Percentiles rank a stretch among this genome's conserved stretches.
Conservation (phyloP, 2,797 vertebrate genomes). For the Lemur catta region DNA sequence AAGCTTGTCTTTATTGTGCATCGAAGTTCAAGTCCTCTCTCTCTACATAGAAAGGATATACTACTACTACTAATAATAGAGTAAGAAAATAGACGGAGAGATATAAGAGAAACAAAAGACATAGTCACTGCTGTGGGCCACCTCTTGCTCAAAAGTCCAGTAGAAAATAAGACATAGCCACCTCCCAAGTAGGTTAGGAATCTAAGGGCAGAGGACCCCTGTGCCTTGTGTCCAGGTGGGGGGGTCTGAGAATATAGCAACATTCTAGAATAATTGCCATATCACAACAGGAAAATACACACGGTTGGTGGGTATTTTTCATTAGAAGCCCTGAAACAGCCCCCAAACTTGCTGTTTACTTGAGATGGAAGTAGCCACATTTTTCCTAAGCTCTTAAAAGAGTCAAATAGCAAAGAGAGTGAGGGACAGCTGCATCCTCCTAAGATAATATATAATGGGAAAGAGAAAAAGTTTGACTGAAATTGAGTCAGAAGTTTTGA, state of each 20-base stretch:
- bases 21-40: background rate
- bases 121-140: background rate
- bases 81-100: background rate
- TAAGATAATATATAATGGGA: background rate
- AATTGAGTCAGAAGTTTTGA: background rate
- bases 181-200: background rate
- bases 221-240: background rate
- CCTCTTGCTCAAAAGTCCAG: background rate
- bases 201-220: background rate
- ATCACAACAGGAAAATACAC: background rate
- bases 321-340: background rate
- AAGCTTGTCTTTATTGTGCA: background rate
- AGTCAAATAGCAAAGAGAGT: background rate
- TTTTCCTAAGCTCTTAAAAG: background rate
- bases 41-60: background rate
- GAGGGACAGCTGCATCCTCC: background rate
- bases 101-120: background rate
- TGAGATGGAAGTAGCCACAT: background rate
- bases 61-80: background rate
- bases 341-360: background rate
- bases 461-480: background rate
- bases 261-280: background rate
- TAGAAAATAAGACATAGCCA: background rate
- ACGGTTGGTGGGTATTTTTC: background rate
- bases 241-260: background rate